phyloP scores from a whole-genome alignment of 2,888 invertebrate genomes.

The Rugalucina vietnamica region DNA sequence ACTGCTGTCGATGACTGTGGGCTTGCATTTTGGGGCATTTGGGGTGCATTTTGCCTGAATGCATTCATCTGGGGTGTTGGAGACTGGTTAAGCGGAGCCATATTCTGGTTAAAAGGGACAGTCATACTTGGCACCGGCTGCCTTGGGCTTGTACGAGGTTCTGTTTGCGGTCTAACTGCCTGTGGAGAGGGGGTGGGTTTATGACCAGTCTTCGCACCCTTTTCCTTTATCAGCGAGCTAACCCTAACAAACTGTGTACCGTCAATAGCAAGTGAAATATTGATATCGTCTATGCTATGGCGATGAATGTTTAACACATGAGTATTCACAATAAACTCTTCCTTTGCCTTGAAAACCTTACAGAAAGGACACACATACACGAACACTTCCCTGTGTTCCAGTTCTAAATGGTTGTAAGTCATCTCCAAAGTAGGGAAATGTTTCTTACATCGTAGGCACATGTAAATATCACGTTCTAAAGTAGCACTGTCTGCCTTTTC shows the following conservation, averaged over 20 bases:
- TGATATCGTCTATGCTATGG: slow-evolving; percentile 56
- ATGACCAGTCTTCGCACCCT: slow-evolving; percentile 34
- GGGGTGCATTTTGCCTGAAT: neutral
- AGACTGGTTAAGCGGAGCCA: neutral
- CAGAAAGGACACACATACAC: slow-evolving; percentile 72
- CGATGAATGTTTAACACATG: slow-evolving; percentile 65
- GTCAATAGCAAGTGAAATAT: slow-evolving; percentile 72
- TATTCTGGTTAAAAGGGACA: slow-evolving; percentile 4
- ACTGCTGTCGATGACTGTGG: neutral
- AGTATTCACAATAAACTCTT: slow-evolving; percentile 65
- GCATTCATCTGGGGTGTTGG: neutral
- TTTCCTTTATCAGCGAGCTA: slow-evolving; percentile 66
- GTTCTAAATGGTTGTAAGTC: slow-evolving; percentile 74
- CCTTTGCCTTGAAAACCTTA: slow-evolving; percentile 72
- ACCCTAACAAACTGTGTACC: slow-evolving; percentile 71
- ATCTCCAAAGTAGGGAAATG: slow-evolving; percentile 74
- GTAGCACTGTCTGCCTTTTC: slow-evolving; percentile 65
- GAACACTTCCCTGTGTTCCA: slow-evolving; percentile 74
- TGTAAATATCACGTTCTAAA: slow-evolving; percentile 77
- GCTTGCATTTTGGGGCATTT: neutral
- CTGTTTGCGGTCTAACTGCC: neutral
- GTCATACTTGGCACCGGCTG: neutral
- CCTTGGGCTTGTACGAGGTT: neutral
- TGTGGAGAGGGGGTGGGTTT: slow-evolving; percentile 28
- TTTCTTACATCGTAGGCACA: slow-evolving; percentile 75